phyloP scores from a whole-genome alignment of 2,888 invertebrate genomes.

The Chymomyza amoena region DNA sequence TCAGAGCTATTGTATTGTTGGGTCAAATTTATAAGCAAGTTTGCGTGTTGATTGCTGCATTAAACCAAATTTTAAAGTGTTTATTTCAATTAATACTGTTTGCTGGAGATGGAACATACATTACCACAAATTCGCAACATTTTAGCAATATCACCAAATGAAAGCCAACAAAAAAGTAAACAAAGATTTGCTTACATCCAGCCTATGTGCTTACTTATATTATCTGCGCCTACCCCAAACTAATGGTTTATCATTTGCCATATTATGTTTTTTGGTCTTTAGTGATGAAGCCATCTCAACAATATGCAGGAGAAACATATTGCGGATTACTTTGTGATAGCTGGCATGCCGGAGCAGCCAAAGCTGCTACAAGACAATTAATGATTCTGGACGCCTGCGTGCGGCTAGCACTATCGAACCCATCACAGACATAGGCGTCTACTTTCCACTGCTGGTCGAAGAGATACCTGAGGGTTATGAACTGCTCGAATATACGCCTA shows the following conservation, averaged over 20 bases:
- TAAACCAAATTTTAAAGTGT: neutral
- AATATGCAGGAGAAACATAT: slow-evolving; percentile 91
- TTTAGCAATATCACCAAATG: neutral
- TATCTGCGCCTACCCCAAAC: slow-evolving; percentile 26
- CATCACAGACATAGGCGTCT: slow-evolving; percentile 95
- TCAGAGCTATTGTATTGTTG: neutral
- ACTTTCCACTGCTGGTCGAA: slow-evolving; percentile 94
- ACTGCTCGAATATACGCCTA: slow-evolving; percentile 85
- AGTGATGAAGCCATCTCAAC: neutral
- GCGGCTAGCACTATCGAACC: slow-evolving; percentile 91
- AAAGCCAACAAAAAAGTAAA: slow-evolving; percentile 43
- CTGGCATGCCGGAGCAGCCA: slow-evolving; percentile 92
- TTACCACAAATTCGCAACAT: neutral
- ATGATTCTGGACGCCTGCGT: slow-evolving; percentile 90
- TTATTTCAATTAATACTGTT: neutral
- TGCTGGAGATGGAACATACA: neutral
- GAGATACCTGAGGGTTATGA: slow-evolving; percentile 88
- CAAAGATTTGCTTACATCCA: slow-evolving; percentile 39
- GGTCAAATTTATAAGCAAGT: neutral
- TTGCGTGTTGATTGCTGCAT: neutral
- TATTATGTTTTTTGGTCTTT: neutral
- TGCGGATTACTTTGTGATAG: slow-evolving; percentile 99
- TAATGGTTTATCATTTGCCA: neutral
- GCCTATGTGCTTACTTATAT: slow-evolving; percentile 28
- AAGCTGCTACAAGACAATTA: slow-evolving; percentile 87